phyloP scores from a whole-genome alignment of 1,140 invertebrate genomes.

The Stratiolaelaps scimitus region DNA sequence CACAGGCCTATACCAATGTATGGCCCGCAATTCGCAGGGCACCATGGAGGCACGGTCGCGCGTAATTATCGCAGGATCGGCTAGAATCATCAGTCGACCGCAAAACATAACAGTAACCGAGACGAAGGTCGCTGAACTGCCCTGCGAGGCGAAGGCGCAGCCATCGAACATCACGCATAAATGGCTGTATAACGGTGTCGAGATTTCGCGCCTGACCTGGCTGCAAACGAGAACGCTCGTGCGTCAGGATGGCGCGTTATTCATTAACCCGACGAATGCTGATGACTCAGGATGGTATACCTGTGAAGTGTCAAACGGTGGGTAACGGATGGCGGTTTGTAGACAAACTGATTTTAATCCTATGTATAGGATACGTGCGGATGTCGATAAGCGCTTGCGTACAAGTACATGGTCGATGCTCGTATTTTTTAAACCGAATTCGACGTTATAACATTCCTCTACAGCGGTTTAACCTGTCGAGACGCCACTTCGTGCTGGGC shows the following conservation, averaged over 20 bases:
- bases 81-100: slow-evolving; percentile 69
- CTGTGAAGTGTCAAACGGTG: slow-evolving; percentile 84
- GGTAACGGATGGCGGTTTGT: neutral
- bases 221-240: slow-evolving; percentile 70
- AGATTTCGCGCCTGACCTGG: slow-evolving; percentile 42
- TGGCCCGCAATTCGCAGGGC: slow-evolving; percentile 80
- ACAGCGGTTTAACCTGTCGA: too few relatives aligned
- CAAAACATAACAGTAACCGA: slow-evolving; percentile 85
- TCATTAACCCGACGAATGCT: slow-evolving; percentile 78
- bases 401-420: too few relatives aligned
- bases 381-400: too few relatives aligned
- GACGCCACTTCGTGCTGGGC: too few relatives aligned
- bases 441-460: too few relatives aligned
- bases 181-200: slow-evolving; percentile 49
- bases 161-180: slow-evolving; percentile 86
- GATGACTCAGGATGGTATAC: slow-evolving; percentile 86
- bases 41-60: slow-evolving; percentile 81
- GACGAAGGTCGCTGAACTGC: slow-evolving; percentile 80
- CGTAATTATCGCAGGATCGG: slow-evolving; percentile 71
- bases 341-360: too few relatives aligned
- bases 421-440: too few relatives aligned
- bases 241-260: slow-evolving; percentile 64
- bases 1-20: slow-evolving; percentile 85
- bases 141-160: slow-evolving; percentile 81
- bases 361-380: too few relatives aligned